Conservation (phyloP, 2,888 invertebrate species). For the Aplocera efformata region DNA sequence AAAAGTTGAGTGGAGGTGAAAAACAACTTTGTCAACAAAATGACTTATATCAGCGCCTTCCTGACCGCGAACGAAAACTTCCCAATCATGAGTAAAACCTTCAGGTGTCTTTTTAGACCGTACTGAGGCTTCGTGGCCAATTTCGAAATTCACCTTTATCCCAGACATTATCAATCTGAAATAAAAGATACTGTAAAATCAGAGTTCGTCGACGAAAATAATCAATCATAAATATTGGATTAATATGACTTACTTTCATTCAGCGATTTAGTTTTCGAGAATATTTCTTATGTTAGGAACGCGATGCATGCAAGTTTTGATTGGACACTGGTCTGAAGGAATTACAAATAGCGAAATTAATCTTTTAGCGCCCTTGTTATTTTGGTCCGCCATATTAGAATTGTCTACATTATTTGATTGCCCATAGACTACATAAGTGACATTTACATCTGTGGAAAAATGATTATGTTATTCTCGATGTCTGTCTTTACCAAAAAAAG, state of each 20-base stretch:
- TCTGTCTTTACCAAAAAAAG: too few relatives aligned
- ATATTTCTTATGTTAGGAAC: conserved; percentile 35
- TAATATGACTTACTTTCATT: conserved; percentile 37
- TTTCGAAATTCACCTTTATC: conserved; percentile 89
- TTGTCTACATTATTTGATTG: conserved; percentile 23
- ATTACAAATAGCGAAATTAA: conserved; percentile 55
- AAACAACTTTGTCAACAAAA: conserved; percentile 96
- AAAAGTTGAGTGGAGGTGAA: conserved; percentile 95
- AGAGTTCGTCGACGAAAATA: conserved; percentile 30
- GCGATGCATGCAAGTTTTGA: conserved; percentile 31
- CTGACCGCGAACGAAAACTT: conserved; percentile 93
- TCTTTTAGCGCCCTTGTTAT: conserved; percentile 80
- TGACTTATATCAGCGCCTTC: conserved; percentile 93
- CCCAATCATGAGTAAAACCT: conserved; percentile 99
- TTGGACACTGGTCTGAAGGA: conserved; percentile 38
- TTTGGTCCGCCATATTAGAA: conserved; percentile 75
- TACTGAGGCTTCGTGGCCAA: conserved; percentile 93
- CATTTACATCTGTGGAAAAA: too few relatives aligned
- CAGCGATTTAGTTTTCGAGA: conserved; percentile 24
- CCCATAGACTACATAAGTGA: too few relatives aligned
- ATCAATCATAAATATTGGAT: conserved; percentile 14
- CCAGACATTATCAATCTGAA: conserved; percentile 56
- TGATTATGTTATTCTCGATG: too few relatives aligned
- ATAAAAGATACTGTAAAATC: conserved; percentile 27
- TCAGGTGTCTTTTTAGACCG: conserved; percentile 90